Base-by-base conservation (phyloP, 2,113 vertebrate species). In the Phylloscopus trochiloides region DNA sequence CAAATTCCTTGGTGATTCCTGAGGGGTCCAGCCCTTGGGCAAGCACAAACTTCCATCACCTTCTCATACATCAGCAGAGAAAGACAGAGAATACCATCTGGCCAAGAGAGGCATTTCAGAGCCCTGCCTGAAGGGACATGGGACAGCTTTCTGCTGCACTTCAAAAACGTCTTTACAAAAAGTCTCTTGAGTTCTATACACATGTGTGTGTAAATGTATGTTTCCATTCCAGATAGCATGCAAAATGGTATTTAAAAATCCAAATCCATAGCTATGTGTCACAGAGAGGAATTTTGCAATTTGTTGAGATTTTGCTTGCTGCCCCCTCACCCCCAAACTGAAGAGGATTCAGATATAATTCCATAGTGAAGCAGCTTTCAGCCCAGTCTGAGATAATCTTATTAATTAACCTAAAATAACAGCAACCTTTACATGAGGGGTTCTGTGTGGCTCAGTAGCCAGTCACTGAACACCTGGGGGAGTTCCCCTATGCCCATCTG, bases 401-500 rank as follows among this genome's bases (percentile, higher is more conserved):
- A 42, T 47, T 40, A 76, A 32, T 6, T 22, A 68, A 70, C 8
- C 68, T 68, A n/a, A 36, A 87, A n/a, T 62, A 86, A 22, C 47
- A 84, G 17, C 5, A 63, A 21, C 32, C 38, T 62, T 87, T 81
- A 8, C 15, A 8, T 5, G 7, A 48, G 42, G 12, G 28, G 17
- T 17, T 40, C 11, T 57, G 14, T 17, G 59, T 84, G 55, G n/a
- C 21, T 92, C 29, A 17, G 3, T 7, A 72, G 29, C 6, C 17
- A 22, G 55, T 11, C 0, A 0, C 36, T n/a, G 70, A 66, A 34
- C 1, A 6, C 24, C 31, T 83, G 17, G 32, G 19, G 22, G 14
- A 38, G 13, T 31, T 72, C 9, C 20, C 21, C 20, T 1, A 0
- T 70, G 57, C 34, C 74, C 66, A 52, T 18, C 31, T 4, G 4